A percentile compares a stretch with the other conserved stretches of the same genome.
Evolutionary conservation across 2,797 vertebrate species (phyloP).

Genomic region (Tapera naevia): DNA sequence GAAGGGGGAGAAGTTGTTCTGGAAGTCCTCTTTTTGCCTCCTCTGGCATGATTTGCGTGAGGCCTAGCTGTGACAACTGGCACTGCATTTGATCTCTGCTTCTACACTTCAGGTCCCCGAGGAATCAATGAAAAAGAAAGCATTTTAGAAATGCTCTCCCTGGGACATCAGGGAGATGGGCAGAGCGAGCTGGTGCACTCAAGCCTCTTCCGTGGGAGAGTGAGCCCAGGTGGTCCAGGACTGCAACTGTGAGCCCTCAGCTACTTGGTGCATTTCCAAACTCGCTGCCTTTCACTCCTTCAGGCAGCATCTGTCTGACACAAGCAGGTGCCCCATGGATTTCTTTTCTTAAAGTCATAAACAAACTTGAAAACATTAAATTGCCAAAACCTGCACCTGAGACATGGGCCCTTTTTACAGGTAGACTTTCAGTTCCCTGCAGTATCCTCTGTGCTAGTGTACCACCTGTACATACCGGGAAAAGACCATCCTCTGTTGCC

Average conservation of each 20-base stretch:
- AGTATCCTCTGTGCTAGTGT: neutral
- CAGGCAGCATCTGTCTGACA: neutral
- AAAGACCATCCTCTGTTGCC: neutral
- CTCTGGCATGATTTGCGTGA: rapidly evolving
- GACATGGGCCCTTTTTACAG: neutral
- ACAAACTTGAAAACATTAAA: rapidly evolving
- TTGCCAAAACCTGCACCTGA: neutral
- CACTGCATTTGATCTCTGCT: neutral
- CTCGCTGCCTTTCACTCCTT: neutral
- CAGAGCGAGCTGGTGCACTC: neutral
- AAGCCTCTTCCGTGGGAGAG: neutral
- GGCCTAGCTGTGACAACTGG: neutral
- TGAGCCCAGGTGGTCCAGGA: rapidly evolving
- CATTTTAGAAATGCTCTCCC: neutral
- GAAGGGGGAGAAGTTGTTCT: neutral
- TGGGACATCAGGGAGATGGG: neutral
- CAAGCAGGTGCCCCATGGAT: neutral
- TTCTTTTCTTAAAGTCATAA: neutral
- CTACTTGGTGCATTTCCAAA: neutral
- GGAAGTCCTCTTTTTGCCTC: neutral
- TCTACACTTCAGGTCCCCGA: neutral
- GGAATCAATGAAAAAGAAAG: neutral
- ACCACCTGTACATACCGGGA: neutral
- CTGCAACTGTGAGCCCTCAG: neutral
- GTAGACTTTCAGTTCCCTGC: neutral